Evolutionary conservation across 2,888 invertebrate species (phyloP).

Genomic region (Parnassius mnemosyne): DNA sequence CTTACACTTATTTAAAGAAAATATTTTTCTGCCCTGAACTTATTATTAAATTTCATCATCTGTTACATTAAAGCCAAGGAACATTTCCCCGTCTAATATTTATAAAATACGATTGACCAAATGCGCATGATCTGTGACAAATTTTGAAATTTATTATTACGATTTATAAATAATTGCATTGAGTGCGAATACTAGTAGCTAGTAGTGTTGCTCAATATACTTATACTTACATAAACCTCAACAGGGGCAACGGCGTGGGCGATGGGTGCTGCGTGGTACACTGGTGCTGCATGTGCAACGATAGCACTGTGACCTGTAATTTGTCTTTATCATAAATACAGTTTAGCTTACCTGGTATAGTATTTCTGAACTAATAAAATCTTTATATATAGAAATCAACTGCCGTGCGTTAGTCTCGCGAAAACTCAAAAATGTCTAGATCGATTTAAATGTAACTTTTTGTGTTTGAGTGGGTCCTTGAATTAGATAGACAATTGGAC

Average conservation of each 20-base stretch:
- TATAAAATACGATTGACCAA: background rate
- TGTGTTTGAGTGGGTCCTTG: no score
- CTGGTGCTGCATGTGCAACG: slow-evolving; percentile 62
- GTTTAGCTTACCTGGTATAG: background rate
- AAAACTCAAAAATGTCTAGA: no score
- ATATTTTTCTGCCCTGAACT: no score
- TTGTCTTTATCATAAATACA: slow-evolving; percentile 15
- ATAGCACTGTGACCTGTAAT: slow-evolving; percentile 63
- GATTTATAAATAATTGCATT: slow-evolving; percentile 3
- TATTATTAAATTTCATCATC: no score
- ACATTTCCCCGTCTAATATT: background rate
- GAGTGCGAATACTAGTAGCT: background rate
- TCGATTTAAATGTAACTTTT: no score
- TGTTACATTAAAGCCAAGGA: no score
- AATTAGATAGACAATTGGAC: no score
- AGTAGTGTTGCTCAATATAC: slow-evolving; percentile 34
- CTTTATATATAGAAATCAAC: no score
- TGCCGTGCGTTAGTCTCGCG: no score
- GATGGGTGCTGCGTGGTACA: slow-evolving; percentile 46
- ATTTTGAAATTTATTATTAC: slow-evolving; percentile 6
- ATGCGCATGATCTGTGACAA: background rate
- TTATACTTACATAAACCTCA: slow-evolving; percentile 73
- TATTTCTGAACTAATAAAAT: no score
- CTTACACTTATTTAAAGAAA: no score
- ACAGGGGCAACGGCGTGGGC: slow-evolving; percentile 72